Evolutionary conservation across 2,113 vertebrate species (phyloP), one percentile per base, ranked within the genome.

Genomic region (Phrynosoma platyrhinos): DNA sequence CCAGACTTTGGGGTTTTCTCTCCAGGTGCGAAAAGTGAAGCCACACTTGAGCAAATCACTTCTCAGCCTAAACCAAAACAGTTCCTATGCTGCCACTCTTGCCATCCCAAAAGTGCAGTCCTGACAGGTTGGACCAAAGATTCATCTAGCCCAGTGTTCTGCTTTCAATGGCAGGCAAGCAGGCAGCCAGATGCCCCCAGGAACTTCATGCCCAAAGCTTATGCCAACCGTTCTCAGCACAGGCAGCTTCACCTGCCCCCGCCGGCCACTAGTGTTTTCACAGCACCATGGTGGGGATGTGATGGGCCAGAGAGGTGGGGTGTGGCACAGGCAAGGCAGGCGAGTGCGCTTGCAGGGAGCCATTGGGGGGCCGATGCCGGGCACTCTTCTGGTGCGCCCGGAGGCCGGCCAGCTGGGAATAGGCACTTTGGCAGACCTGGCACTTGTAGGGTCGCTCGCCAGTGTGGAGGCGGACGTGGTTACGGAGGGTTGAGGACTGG

Each of bases 401-500:
- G n/a, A 99, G 97, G 32, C 98, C 99, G 0, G 99, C 99, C 52
- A 99, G 98, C 97, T 99, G 98, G 0, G 98, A 99, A 88, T 99
- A 99, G 69, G 99, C 99, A 92, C 99, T 99, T 94, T 99, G 99
- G 94, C 99, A 99, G 2, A 99, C 98, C 94, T 98, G 98, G 94
- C 99, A 99, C 96, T 98, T 99, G 97, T 99, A 99, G 66, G 99
- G 99, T 12, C 98, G 97, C 96, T 99, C 99, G 20, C 99, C 99
- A 0, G 99, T 99, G 97, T 99, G 99, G 96, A 99, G 96, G 16
- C 99, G 98, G 77, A 99, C 98, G 90, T 99, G 99, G 97, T 99
- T 99, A 40, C 98, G 98, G 75, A 99, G 97, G 16, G 99, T 99
- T 94, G 99, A 99, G 74, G 99, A 99, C 97, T 99, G 99, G 96